Evolutionary conservation across 2,113 vertebrate genomes (phyloP).

Genomic region (Scalopus aquaticus): DNA sequence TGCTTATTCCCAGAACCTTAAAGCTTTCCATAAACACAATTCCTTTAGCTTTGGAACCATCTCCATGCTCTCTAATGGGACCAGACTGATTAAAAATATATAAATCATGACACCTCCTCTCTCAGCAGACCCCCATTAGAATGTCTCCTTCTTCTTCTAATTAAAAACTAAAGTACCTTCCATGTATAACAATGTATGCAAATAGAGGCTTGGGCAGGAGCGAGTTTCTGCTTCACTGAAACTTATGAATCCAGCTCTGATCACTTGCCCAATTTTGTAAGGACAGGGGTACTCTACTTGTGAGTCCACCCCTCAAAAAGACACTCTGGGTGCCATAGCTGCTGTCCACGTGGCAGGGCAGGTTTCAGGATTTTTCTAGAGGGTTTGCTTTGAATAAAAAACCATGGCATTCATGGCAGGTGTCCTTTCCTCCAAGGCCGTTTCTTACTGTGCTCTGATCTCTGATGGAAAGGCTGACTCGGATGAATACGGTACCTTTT

Average conservation of each 20-base stretch:
- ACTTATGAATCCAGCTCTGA: background rate
- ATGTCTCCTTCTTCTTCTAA: background rate
- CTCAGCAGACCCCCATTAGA: background rate
- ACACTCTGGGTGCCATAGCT: background rate
- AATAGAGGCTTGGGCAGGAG: background rate
- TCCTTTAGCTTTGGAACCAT: background rate
- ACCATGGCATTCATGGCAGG: background rate
- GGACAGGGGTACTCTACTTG: background rate
- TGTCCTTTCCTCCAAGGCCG: too few species aligned
- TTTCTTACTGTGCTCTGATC: background rate
- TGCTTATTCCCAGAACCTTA: background rate
- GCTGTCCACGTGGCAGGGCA: background rate
- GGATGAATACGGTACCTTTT: background rate
- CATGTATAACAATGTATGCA: background rate
- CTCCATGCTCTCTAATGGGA: background rate
- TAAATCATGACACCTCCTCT: too few species aligned
- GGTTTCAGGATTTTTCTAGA: background rate
- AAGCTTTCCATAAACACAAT: background rate
- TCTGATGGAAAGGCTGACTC: background rate
- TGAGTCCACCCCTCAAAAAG: background rate
- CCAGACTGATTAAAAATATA: background rate
- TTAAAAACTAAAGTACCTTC: background rate
- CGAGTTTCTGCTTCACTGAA: background rate
- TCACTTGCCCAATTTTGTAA: background rate
- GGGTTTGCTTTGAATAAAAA: background rate